Conservation (phyloP, 2,888 invertebrate genomes). For the Hypomecis punctinalis region DNA sequence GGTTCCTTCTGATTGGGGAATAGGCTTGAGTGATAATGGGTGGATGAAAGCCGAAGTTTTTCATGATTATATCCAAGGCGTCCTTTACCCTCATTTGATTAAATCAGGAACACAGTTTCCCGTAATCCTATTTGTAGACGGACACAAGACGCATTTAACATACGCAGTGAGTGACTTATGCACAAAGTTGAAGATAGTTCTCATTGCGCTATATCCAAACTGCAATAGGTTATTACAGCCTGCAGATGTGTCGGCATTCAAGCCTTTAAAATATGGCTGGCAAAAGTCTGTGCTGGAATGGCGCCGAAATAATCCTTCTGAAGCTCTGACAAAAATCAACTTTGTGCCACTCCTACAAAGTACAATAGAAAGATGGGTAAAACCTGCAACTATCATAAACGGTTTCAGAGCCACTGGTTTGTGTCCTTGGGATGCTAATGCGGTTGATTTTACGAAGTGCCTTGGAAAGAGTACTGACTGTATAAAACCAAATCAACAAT, state of each 20-base stretch:
- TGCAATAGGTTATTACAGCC: not conserved
- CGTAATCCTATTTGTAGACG: not conserved
- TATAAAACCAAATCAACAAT: not conserved
- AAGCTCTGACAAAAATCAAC: not conserved
- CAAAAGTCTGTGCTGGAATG: not conserved
- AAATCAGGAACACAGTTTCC: not conserved
- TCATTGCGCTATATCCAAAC: constrained; percentile 3
- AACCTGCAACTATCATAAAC: constrained; percentile 1
- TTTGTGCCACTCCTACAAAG: constrained; percentile 4
- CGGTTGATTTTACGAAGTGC: constrained; percentile 25
- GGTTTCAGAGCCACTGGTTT: constrained; percentile 22
- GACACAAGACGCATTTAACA: constrained; percentile 2
- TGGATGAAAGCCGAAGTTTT: constrained; percentile 8
- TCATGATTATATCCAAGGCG: not conserved
- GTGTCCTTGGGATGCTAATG: constrained; percentile 22
- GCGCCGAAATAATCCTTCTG: not conserved
- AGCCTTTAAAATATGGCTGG: not conserved
- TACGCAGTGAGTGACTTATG: not conserved
- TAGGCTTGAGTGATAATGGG: constrained; percentile 1
- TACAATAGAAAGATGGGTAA: not conserved
- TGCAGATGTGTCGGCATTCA: constrained; percentile 2
- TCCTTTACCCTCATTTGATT: not conserved
- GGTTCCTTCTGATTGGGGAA: constrained; percentile 5
- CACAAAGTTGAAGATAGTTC: not conserved
- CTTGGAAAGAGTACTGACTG: constrained; percentile 3